Evolutionary conservation across 2,113 vertebrate species (phyloP), one percentile per base, ranked within the genome.

Genomic region (Misgurnus anguillicaudatus): DNA sequence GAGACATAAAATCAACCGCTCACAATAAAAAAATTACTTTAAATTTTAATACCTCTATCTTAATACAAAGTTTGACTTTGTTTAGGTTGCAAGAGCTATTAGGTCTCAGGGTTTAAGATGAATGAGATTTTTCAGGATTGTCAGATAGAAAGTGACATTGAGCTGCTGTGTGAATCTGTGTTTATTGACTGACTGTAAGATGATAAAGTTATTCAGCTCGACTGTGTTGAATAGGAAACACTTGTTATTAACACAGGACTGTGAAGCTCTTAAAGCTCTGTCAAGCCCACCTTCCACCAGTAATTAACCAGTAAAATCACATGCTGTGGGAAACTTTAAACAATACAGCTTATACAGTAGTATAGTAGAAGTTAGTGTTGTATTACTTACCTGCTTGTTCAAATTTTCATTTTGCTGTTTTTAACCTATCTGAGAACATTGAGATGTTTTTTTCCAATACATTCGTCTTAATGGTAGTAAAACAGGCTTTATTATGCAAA

Each of bases 101-200:
- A 55, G 16, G 51, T 55, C 51, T 57, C 6, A 6, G 17, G 53
- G 6, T 57, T 57, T 57, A 6, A 57, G 14, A 57, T 57, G 17
- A 57, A 57, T n/a, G 17, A 57, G 53, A 57, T 14, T n/a, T n/a
- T 14, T 13, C 11, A 13, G 47, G 11, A 13, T 13, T 80, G 81
- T 65, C 68, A 78, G 78, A 65, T 47, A 64, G 67, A 78, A 87
- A 82, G 24, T 31, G 75, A 92, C 89, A 91, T 91, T 91, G 90
- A 92, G 89, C 83, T 82, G 88, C 89, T 91, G 90, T 93, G 89
- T 90, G 90, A 92, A 91, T 89, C 83, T 90, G 90, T 91, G 90
- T 92, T 93, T 92, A 91, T 92, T 92, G 90, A 93, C 89, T 92
- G 88, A 89, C 80, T 78, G 84, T 87, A 85, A 89, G 87, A 87